phyloP scores from a whole-genome alignment of 2,113 vertebrate genomes.

The Cepphus grylle region DNA sequence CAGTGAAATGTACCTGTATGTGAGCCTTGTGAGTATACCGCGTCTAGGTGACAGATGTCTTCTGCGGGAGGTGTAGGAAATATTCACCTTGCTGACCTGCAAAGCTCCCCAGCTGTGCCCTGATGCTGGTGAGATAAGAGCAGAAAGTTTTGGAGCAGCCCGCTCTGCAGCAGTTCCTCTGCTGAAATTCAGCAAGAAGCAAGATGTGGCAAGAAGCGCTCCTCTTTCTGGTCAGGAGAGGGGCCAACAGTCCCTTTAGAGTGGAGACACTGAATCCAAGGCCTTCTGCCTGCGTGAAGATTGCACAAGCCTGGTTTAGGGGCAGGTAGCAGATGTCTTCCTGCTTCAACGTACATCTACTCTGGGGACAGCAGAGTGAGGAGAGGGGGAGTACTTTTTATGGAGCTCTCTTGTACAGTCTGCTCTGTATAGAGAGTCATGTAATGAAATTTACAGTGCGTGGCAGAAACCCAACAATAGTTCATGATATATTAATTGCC shows the following conservation, averaged over 20 bases:
- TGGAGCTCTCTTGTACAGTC: neutral
- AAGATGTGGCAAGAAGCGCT: neutral
- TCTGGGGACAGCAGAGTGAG: neutral
- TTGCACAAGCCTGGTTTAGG: neutral
- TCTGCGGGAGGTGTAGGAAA: neutral
- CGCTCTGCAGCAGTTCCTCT: neutral
- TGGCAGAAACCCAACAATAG: neutral
- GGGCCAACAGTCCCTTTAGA: neutral
- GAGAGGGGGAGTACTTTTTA: neutral
- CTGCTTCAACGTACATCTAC: neutral
- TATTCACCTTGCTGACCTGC: neutral
- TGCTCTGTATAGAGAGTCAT: accelerated
- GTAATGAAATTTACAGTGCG: neutral
- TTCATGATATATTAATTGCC: neutral
- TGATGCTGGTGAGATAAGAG: neutral
- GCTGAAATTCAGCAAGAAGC: neutral
- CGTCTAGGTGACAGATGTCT: neutral
- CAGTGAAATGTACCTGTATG: neutral
- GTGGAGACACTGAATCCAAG: neutral
- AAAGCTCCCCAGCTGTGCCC: neutral
- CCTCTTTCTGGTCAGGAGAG: neutral
- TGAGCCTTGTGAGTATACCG: neutral
- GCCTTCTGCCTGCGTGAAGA: neutral
- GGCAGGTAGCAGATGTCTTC: neutral
- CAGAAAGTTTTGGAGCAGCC: neutral